Evolutionary conservation across 2,797 vertebrate species (phyloP).

Genomic region (Distichodus sexfasciatus): DNA sequence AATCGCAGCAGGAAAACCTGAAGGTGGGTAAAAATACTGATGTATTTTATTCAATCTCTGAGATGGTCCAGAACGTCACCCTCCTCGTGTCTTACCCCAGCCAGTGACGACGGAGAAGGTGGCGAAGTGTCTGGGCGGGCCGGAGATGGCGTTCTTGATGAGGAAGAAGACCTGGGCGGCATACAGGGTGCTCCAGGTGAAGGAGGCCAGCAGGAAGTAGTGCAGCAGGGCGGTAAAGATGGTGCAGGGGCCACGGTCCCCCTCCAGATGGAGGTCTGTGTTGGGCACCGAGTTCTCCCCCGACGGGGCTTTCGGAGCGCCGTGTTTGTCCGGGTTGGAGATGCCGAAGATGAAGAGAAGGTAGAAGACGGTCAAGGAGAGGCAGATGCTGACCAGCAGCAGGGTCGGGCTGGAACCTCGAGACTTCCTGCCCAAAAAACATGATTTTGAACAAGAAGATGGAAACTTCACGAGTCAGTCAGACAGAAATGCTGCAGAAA

Average conservation of each 20-base stretch:
- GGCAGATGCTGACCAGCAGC: constrained; percentile 67
- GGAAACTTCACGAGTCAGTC: not conserved
- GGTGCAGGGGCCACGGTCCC: constrained; percentile 44
- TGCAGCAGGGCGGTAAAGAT: constrained; percentile 62
- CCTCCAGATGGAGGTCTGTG: not conserved
- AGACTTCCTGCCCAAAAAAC: constrained; percentile 52
- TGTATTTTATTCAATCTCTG: too few relatives aligned
- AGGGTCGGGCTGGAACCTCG: constrained; percentile 53
- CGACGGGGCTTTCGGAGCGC: rapidly evolving
- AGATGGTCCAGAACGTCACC: too few relatives aligned
- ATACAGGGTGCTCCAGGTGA: constrained; percentile 68
- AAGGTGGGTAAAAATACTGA: not conserved
- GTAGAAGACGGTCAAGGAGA: constrained; percentile 73
- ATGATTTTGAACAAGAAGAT: not conserved
- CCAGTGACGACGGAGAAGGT: constrained; percentile 32
- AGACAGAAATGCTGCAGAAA: not conserved
- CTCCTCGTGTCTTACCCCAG: constrained; percentile 69
- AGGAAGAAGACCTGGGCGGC: constrained; percentile 63
- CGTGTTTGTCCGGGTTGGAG: constrained; percentile 53
- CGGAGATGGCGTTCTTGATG: constrained; percentile 50
- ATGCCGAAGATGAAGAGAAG: constrained; percentile 72
- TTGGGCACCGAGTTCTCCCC: rapidly evolving
- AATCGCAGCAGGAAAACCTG: constrained; percentile 68
- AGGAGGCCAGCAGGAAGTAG: constrained; percentile 71
- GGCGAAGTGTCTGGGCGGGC: constrained; percentile 55